Percentiles rank a stretch among this genome's conserved stretches.
phyloP scores from a whole-genome alignment of 2,113 vertebrate genomes.

The Tyto alba region DNA sequence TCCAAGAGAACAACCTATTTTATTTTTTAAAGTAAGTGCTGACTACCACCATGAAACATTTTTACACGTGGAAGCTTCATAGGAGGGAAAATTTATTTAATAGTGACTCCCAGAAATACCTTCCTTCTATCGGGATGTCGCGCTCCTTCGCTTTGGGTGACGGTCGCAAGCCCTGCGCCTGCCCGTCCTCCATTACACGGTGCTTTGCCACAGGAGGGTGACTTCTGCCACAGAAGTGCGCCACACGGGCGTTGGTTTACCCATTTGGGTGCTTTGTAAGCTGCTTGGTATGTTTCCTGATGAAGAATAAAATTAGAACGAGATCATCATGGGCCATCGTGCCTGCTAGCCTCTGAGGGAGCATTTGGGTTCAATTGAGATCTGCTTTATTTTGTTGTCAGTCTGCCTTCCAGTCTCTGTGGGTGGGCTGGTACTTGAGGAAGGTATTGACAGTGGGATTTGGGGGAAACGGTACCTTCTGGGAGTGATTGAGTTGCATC shows the following conservation, averaged over 20 bases:
- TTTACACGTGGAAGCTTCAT: background rate
- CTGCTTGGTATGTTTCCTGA: background rate
- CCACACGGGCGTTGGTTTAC: background rate
- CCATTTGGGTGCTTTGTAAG: background rate
- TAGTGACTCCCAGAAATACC: background rate
- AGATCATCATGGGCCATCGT: background rate
- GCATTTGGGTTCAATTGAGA: fast-evolving
- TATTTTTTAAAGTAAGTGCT: background rate
- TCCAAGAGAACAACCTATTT: background rate
- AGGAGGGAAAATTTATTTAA: background rate
- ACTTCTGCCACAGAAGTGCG: fast-evolving
- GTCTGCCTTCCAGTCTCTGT: fast-evolving
- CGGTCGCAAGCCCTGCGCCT: background rate
- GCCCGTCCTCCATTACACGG: fast-evolving
- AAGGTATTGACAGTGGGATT: fast-evolving
- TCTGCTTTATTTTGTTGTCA: fast-evolving
- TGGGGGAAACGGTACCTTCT: fast-evolving
- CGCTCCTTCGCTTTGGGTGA: fast-evolving
- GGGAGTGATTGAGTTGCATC: fast-evolving
- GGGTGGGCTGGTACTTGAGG: too few species aligned
- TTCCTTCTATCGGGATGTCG: background rate
- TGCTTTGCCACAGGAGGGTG: background rate
- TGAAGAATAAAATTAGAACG: background rate
- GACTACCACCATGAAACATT: background rate
- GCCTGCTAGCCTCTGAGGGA: background rate